phyloP scores from a whole-genome alignment of 2,113 vertebrate genomes.

The Tetrao urogallus region DNA sequence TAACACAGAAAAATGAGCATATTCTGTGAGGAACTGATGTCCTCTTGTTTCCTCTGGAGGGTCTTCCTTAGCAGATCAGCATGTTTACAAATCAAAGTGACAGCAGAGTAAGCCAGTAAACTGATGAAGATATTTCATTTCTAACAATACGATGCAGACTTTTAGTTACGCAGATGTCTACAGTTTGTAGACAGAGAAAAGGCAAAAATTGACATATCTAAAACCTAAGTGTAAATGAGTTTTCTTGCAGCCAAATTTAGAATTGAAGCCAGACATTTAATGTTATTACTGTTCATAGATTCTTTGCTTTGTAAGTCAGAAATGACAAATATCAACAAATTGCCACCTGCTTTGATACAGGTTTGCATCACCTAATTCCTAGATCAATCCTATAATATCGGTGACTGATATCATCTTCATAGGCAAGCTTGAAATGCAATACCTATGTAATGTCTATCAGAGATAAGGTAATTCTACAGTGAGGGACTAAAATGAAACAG shows the following conservation, averaged over 20 bases:
- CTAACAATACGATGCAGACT: neutral
- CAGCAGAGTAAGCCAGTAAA: neutral
- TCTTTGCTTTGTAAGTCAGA: neutral
- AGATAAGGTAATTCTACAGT: neutral
- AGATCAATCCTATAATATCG: neutral
- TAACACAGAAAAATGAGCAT: neutral
- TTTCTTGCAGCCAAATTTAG: neutral
- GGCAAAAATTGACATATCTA: neutral
- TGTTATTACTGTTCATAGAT: neutral
- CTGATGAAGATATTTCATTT: neutral
- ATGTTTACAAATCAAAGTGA: neutral
- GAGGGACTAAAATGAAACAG: neutral
- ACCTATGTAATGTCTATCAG: neutral
- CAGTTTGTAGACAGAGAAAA: neutral
- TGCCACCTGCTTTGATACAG: neutral
- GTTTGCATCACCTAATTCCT: neutral
- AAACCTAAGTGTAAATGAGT: neutral
- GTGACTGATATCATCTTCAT: neutral
- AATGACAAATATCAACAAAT: neutral
- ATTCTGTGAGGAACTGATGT: neutral
- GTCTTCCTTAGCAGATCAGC: neutral
- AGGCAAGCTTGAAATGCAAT: neutral
- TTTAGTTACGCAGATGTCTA: neutral
- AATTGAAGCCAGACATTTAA: neutral
- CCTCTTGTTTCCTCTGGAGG: neutral